Conservation (phyloP, 2,113 vertebrate species). For the Ovibos moschatus region DNA sequence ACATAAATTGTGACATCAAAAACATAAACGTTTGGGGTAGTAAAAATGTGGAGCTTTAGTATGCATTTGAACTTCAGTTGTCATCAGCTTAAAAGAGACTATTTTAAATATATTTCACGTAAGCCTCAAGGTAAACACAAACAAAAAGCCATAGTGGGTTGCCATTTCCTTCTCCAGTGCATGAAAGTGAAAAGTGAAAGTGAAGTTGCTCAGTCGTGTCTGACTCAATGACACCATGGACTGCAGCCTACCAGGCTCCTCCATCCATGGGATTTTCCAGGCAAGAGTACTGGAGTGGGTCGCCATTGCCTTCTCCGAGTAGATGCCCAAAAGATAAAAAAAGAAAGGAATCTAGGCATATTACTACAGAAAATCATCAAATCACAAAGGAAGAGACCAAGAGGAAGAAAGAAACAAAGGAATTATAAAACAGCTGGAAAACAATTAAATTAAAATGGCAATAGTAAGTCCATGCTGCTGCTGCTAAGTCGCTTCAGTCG, state of each 20-base stretch:
- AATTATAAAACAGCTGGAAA: neutral
- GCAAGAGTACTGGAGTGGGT: too few species aligned
- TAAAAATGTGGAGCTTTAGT: neutral
- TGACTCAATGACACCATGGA: rapidly evolving
- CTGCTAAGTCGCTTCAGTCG: too few species aligned
- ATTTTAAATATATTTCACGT: neutral
- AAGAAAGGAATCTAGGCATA: neutral
- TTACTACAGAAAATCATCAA: too few species aligned
- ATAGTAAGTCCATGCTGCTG: neutral
- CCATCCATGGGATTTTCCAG: too few species aligned
- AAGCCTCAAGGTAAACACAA: neutral
- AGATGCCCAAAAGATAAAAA: neutral
- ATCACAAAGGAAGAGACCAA: neutral
- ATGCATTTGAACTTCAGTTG: neutral
- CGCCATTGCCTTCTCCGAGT: rapidly evolving
- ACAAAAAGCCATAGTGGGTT: neutral
- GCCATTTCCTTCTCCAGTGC: too few species aligned
- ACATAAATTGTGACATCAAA: neutral
- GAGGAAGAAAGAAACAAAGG: neutral
- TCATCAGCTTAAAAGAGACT: neutral
- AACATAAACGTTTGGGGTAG: neutral
- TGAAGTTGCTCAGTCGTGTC: too few species aligned
- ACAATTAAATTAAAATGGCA: neutral
- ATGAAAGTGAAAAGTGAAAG: too few species aligned
- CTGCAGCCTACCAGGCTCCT: too few species aligned